These are phyloP conservation scores for Caenorhabditis brenneri DNA, from an alignment of 1,140 invertebrate species.

Conservation along the genomic window DNA sequence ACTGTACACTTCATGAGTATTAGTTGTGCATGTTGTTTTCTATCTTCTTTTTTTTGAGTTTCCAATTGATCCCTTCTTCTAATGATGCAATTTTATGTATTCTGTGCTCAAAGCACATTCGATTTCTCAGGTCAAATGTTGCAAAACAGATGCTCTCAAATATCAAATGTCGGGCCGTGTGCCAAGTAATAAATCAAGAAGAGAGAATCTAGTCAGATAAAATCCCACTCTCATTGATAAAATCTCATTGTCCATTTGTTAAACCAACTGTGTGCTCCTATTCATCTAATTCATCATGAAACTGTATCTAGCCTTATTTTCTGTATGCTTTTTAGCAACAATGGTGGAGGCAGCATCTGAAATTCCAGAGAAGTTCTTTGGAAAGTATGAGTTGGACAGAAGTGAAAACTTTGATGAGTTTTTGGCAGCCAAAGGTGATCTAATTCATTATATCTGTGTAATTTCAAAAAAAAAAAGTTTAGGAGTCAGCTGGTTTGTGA, in stretches of 20 bases:
- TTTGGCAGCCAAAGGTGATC: too few species aligned
- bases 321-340: conserved; percentile 71
- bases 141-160: neutral
- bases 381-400: conserved; percentile 62
- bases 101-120: neutral
- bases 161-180: neutral
- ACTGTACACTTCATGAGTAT: neutral
- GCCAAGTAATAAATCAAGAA: conserved; percentile 16
- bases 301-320: neutral
- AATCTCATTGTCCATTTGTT: conserved; percentile 15
- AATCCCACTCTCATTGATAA: too few species aligned
- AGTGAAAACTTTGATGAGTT: conserved; percentile 66
- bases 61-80: neutral
- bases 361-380: conserved; percentile 65
- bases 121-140: neutral
- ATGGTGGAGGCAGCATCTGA: conserved; percentile 39
- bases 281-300: neutral
- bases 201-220: neutral
- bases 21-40: neutral
- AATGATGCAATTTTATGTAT: neutral
- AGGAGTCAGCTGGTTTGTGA: conserved; percentile 64
- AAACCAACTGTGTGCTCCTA: too few species aligned
- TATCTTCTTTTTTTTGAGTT: neutral
- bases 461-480: neutral
- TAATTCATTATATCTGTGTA: too few species aligned